phyloP scores from a whole-genome alignment of 2,888 invertebrate species.

The Arrhopalites spinosus region DNA sequence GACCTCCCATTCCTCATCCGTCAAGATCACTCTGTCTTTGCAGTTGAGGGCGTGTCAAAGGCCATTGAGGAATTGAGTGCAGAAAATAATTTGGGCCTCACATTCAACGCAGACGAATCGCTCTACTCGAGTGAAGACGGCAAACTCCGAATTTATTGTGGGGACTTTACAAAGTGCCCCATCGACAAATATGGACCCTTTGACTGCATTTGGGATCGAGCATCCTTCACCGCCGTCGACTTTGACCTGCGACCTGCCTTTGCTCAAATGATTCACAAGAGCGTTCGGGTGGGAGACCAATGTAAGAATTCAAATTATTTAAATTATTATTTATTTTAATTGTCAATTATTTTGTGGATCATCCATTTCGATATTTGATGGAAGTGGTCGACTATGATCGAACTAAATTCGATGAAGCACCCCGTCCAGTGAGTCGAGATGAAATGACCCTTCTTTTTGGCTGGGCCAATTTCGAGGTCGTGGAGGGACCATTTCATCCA shows the following conservation, averaged over 20 bases:
- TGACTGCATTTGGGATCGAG: slow-evolving; percentile 57
- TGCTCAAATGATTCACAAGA: slow-evolving; percentile 42
- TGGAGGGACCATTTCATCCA: no score
- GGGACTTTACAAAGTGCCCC: slow-evolving; percentile 55
- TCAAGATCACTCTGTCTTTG: slow-evolving; percentile 56
- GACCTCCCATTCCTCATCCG: slow-evolving; percentile 56
- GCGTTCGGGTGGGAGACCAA: no score
- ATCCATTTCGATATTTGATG: no score
- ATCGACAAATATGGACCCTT: slow-evolving; percentile 55
- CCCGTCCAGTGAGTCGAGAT: no score
- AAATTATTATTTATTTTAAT: no score
- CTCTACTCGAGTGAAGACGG: slow-evolving; percentile 49
- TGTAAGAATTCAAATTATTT: no score
- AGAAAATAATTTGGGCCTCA: slow-evolving; percentile 49
- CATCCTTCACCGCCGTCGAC: slow-evolving; percentile 54
- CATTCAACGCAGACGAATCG: slow-evolving; percentile 38
- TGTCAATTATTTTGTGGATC: no score
- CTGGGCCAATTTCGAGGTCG: no score
- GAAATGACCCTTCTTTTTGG: no score
- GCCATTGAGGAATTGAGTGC: slow-evolving; percentile 44
- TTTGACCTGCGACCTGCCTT: slow-evolving; percentile 42
- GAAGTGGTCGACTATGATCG: no score
- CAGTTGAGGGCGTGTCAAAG: slow-evolving; percentile 51
- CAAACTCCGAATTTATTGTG: slow-evolving; percentile 52
- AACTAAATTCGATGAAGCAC: no score